Evolutionary conservation across 2,888 invertebrate genomes (phyloP).

Genomic region (Teleiodes luculella): DNA sequence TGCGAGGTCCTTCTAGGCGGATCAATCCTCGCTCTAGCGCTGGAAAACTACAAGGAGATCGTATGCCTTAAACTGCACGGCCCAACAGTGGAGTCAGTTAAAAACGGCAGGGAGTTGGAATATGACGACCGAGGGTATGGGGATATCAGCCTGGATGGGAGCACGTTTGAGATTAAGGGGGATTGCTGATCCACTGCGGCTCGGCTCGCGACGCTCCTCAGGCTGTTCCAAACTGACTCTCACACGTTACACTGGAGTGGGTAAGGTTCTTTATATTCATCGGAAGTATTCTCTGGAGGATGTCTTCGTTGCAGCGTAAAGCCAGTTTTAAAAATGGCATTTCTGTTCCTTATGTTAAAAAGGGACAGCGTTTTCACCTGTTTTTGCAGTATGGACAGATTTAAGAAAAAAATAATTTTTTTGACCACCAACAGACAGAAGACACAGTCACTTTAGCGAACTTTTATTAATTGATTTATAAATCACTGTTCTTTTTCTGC

Average conservation of each 20-base stretch:
- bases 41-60: constrained; percentile 82
- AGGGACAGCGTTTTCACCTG: no score
- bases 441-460: no score
- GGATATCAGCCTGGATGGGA: constrained; percentile 46
- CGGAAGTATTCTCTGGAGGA: no score
- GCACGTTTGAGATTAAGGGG: constrained; percentile 76
- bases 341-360: no score
- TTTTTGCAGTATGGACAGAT: no score
- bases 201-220: constrained; percentile 18
- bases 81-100: constrained; percentile 54
- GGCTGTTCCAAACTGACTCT: constrained; percentile 27
- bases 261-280: no score
- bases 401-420: no score
- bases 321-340: no score
- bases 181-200: constrained; percentile 52
- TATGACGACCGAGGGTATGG: constrained; percentile 76
- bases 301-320: no score
- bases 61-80: constrained; percentile 81
- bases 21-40: constrained; percentile 82
- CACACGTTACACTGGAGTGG: background rate
- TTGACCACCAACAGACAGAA: no score
- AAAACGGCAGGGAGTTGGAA: constrained; percentile 63
- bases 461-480: no score
- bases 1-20: constrained; percentile 88
- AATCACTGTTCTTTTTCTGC: no score